Conservation (phyloP, 2,888 invertebrate species). For the Geotrupes spiniger region DNA sequence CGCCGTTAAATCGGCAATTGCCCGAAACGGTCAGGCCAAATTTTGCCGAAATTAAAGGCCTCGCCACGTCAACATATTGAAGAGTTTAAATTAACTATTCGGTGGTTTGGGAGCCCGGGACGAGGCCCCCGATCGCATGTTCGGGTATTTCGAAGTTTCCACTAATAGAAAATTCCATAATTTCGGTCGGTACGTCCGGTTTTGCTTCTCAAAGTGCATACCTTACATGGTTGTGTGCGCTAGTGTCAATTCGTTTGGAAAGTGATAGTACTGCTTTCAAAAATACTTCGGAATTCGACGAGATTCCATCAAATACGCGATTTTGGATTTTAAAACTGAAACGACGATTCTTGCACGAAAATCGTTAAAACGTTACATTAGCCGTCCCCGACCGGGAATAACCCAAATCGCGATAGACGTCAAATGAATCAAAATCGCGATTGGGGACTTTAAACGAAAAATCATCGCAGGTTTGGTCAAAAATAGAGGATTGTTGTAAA, state of each 20-base stretch:
- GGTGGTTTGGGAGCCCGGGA: slow-evolving; percentile 10
- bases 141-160: slow-evolving; percentile 11
- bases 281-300: slow-evolving; percentile 19
- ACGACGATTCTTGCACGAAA: no score
- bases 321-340: no score
- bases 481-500: no score
- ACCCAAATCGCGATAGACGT: no score
- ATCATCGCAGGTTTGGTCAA: no score
- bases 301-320: slow-evolving; percentile 1
- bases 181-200: slow-evolving; percentile 6
- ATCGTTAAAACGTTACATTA: no score
- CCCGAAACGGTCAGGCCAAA: background rate
- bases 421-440: no score
- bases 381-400: no score
- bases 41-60: slow-evolving; percentile 21
- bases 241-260: slow-evolving; percentile 33
- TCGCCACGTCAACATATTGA: slow-evolving; percentile 50
- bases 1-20: background rate
- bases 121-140: slow-evolving; percentile 3
- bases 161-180: slow-evolving; percentile 1
- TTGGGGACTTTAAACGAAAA: no score
- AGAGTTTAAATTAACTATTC: slow-evolving; percentile 29
- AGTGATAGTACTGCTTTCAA: slow-evolving; percentile 33
- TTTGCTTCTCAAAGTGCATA: slow-evolving; percentile 27
- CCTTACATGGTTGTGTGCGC: slow-evolving; percentile 39